Evolutionary conservation across 2,113 vertebrate genomes (phyloP).

Genomic region (Leptodactylus fuscus): DNA sequence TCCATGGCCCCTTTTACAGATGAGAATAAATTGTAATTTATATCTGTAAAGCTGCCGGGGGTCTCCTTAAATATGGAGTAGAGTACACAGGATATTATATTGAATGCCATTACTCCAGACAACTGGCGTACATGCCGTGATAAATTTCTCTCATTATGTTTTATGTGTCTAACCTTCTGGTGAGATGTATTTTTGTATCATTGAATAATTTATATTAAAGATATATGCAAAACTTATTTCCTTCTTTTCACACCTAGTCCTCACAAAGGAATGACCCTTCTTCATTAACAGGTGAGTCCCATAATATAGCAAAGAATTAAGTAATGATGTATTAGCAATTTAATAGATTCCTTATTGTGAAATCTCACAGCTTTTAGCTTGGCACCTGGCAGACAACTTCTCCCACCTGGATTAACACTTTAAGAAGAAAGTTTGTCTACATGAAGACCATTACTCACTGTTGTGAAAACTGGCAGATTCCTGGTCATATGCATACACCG

Average conservation of each 20-base stretch:
- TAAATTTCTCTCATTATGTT: neutral
- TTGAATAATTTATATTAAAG: neutral
- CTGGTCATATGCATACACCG: neutral
- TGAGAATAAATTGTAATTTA: no score
- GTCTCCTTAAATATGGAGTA: neutral
- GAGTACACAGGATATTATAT: neutral
- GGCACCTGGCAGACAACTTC: neutral
- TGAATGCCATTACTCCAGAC: neutral
- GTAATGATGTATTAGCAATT: slow-evolving; percentile 24
- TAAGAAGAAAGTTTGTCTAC: slow-evolving; percentile 2
- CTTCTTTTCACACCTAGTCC: neutral
- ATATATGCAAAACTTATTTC: neutral
- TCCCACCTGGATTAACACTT: slow-evolving; percentile 41
- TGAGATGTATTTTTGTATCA: neutral
- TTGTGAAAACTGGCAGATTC: neutral
- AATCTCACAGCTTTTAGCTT: slow-evolving; percentile 8
- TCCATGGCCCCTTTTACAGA: no score
- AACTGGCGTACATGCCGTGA: neutral
- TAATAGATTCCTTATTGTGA: slow-evolving; percentile 20
- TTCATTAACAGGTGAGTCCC: neutral
- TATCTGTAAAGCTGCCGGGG: no score
- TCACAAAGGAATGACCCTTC: neutral
- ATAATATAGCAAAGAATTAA: slow-evolving; percentile 6
- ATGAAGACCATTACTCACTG: neutral
- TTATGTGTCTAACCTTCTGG: neutral